These are phyloP conservation scores for Papilio protenor DNA, from an alignment of 2,888 invertebrate species.

Conservation along the genomic window DNA sequence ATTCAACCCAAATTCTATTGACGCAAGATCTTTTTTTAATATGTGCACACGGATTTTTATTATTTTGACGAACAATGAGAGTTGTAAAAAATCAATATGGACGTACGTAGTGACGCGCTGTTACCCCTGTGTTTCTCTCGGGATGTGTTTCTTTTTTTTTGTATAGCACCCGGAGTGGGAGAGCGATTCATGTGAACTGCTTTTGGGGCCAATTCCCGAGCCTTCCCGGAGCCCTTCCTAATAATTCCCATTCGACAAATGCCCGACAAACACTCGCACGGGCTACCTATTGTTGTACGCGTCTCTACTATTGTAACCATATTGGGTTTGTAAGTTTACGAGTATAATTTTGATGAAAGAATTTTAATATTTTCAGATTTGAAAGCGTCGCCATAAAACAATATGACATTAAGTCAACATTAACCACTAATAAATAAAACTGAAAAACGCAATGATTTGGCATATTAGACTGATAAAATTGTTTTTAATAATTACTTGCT, in stretches of 20 bases:
- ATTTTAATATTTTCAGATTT: constrained; percentile 26
- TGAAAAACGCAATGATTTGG: not conserved
- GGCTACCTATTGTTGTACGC: constrained; percentile 77
- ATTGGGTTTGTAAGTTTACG: constrained; percentile 56
- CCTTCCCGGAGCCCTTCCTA: constrained; percentile 82
- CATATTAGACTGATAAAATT: not conserved
- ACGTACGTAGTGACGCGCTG: constrained; percentile 77
- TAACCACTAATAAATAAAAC: not conserved
- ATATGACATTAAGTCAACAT: not conserved
- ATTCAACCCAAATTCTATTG: constrained; percentile 78
- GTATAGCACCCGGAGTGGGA: constrained; percentile 80
- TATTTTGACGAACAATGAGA: constrained; percentile 81
- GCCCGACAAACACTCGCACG: constrained; percentile 83
- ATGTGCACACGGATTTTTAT: constrained; percentile 69
- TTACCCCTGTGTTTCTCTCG: constrained; percentile 84
- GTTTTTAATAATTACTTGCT: not conserved
- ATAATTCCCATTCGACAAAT: constrained; percentile 84
- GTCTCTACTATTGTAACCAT: constrained; percentile 78
- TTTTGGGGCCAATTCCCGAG: constrained; percentile 85
- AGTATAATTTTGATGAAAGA: constrained; percentile 46
- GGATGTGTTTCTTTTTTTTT: constrained; percentile 82
- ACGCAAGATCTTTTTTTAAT: constrained; percentile 77
- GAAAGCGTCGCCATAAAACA: constrained; percentile 6
- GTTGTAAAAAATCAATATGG: constrained; percentile 81
- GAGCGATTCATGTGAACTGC: constrained; percentile 83